Base-by-base conservation (phyloP, 2,797 vertebrate genomes). In the Cottoperca gobio region DNA sequence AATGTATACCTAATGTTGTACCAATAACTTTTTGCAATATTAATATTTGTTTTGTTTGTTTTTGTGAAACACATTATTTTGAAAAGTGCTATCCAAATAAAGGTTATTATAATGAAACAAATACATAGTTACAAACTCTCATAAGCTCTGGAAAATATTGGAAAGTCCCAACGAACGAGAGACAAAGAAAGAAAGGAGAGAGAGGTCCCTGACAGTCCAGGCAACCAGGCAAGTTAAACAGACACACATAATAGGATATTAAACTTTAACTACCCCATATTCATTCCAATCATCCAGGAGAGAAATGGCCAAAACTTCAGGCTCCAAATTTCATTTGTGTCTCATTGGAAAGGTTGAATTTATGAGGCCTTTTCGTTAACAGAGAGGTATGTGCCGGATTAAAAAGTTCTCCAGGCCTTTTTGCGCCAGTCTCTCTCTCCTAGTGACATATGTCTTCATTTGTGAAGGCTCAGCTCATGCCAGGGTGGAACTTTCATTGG, bases 371-470 rank as follows among this genome's bases (percentile, higher is more conserved):
- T 93, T 93, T 90, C 82, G 86, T 90, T 88, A 89, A 90, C 89
- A 81, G 90, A 91, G 87, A 92, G 91, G 90, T 93, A 90, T 86
- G 81, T 81, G 85, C 79, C 3, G 79, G 82, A 84, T 79, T 81
- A 70, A 85, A 91, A 91, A 92, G 70, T 92, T 92, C 74, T 85
- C 85, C 85, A 78, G 86, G 81, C 80, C 64, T 83, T 84, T 87
- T 77, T 65, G 53, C 77, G 69, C 40, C 73, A 43, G 37, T 81
- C 77, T 82, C 59, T 81, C 80, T 48, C 73, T 84, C 83, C 86
- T 83, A 73, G 77, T 89, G 91, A 94, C 92, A 94, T 94, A 95
- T 91, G 89, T 95, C 93, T 95, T 95, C 92, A 94, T 95, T 94
- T 94, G 93, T 87, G 87, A 93, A 88, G 85, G 83, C 91, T 94